Evolutionary conservation across 2,888 invertebrate species (phyloP).

Genomic region (Amiota communis): DNA sequence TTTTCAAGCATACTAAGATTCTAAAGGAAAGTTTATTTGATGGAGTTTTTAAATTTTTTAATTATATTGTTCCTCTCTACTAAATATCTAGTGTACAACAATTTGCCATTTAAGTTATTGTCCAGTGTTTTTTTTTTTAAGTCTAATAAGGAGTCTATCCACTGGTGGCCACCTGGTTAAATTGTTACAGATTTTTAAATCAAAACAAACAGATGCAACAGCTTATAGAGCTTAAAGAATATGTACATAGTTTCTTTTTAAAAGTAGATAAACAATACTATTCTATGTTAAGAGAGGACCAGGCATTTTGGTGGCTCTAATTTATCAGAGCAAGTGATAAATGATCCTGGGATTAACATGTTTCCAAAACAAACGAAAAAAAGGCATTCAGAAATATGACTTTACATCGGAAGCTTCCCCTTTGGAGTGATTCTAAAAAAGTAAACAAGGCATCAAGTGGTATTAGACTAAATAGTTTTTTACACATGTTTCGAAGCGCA

Average conservation of each 20-base stretch:
- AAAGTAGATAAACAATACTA: neutral
- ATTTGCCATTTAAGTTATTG: no score
- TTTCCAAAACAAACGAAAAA: conserved; percentile 32
- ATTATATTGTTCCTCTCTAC: neutral
- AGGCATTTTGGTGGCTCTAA: neutral
- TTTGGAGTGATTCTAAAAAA: conserved; percentile 56
- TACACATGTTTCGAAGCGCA: conserved; percentile 70
- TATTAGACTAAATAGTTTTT: conserved; percentile 67
- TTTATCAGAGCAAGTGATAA: conserved; percentile 44
- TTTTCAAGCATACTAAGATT: no score
- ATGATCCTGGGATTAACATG: conserved; percentile 54
- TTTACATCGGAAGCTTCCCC: no score
- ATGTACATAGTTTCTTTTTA: no score
- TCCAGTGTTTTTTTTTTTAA: no score
- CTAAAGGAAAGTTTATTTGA: no score
- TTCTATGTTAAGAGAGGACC: neutral
- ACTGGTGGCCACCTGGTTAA: neutral
- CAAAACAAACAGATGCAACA: conserved; percentile 10
- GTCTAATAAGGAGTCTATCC: no score
- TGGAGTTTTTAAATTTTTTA: neutral
- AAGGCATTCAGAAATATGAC: conserved; percentile 26
- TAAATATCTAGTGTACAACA: no score
- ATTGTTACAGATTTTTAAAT: neutral
- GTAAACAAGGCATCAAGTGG: conserved; percentile 70
- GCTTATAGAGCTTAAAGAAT: conserved; percentile 15